Conservation (phyloP, 1,140 invertebrate species). For the Macrobrachium rosenbergii region DNA sequence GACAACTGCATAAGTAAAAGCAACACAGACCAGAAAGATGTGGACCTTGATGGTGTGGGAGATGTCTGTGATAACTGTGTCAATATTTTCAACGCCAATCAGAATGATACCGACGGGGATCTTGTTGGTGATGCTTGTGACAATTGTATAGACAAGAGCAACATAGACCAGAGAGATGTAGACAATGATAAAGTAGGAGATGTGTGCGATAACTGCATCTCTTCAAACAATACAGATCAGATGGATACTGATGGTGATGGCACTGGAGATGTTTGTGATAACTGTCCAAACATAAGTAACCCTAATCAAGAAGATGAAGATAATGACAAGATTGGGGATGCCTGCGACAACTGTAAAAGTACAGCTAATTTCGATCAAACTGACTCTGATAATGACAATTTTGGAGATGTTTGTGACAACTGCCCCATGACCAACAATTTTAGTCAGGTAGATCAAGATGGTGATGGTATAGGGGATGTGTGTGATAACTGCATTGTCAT, state of each 20-base stretch:
- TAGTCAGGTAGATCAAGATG: too few relatives aligned
- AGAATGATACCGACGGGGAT: background rate
- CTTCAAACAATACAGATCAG: too few relatives aligned
- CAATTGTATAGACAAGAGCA: background rate
- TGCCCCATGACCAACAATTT: too few relatives aligned
- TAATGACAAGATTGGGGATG: background rate
- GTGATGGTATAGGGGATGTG: too few relatives aligned
- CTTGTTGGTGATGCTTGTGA: background rate
- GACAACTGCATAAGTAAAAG: too few relatives aligned
- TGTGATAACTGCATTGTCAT: too few relatives aligned
- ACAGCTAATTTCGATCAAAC: background rate
- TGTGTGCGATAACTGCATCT: background rate
- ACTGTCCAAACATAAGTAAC: background rate
- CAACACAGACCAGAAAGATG: too few relatives aligned
- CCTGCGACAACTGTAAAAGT: background rate
- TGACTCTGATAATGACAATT: background rate
- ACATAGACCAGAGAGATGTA: slow-evolving; percentile 1
- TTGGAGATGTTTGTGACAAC: background rate
- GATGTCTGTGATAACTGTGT: too few relatives aligned
- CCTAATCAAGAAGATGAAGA: background rate
- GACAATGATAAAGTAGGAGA: background rate
- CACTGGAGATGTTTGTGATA: background rate
- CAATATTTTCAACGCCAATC: too few relatives aligned
- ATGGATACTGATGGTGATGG: background rate
- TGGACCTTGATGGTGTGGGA: too few relatives aligned